A percentile compares a stretch with the other conserved stretches of the same genome.
Evolutionary conservation across 2,113 vertebrate species (phyloP).

Genomic region (Aphyosemion australe): DNA sequence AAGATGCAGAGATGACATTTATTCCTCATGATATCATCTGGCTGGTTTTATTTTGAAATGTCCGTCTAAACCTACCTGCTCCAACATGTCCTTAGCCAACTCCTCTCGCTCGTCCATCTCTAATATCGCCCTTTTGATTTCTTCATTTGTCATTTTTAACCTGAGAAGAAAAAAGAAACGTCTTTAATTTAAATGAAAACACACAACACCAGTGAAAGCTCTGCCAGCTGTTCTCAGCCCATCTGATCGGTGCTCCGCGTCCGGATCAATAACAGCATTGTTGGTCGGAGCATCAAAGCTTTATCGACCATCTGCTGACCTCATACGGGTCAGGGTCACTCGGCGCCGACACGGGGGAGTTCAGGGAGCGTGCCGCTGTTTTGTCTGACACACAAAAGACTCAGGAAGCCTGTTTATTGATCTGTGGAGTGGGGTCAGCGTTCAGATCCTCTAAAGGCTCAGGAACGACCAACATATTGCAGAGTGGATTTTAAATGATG

Average conservation of each 20-base stretch:
- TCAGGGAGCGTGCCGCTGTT: constrained; percentile 31
- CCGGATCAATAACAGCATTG: constrained; percentile 60
- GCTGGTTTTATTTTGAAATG: background rate
- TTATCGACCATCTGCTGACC: constrained; percentile 57
- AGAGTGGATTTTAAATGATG: constrained; percentile 31
- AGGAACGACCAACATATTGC: constrained; percentile 26
- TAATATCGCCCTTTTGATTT: constrained; percentile 92
- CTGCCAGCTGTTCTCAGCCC: constrained; percentile 46
- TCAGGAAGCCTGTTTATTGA: constrained; percentile 58
- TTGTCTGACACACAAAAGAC: constrained; percentile 34
- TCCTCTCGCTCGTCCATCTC: constrained; percentile 98
- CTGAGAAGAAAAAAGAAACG: constrained; percentile 64
- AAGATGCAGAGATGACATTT: background rate
- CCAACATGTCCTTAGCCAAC: constrained; percentile 96
- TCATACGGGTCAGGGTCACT: constrained; percentile 49
- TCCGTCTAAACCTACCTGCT: constrained; percentile 82
- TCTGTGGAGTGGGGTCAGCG: constrained; percentile 15
- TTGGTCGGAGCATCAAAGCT: constrained; percentile 35
- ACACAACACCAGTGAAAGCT: background rate
- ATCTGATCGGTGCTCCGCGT: constrained; percentile 29
- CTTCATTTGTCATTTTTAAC: constrained; percentile 95
- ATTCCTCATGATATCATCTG: too few relatives aligned
- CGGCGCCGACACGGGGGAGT: constrained; percentile 39
- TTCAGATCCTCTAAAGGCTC: constrained; percentile 26
- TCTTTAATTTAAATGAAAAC: background rate